Evolutionary conservation across 2,797 vertebrate genomes (phyloP).

Genomic region (Coreius guichenoti): DNA sequence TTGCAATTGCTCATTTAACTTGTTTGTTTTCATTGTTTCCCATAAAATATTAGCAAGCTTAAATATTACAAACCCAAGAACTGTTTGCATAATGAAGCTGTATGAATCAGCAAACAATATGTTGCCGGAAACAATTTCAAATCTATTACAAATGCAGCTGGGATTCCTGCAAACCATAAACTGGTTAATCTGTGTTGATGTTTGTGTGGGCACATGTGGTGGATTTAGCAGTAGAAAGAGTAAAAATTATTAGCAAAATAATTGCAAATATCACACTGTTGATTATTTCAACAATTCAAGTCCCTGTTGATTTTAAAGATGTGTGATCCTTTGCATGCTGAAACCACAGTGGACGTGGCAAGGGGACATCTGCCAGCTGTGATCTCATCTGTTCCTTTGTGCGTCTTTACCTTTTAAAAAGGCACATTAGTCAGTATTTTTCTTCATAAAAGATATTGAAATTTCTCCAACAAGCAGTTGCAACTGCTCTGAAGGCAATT

Average conservation of each 20-base stretch:
- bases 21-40: not conserved
- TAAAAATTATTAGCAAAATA: slow-evolving; percentile 3
- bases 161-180: slow-evolving; percentile 20
- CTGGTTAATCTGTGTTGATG: slow-evolving; percentile 31
- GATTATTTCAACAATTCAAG: slow-evolving; percentile 8
- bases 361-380: slow-evolving; percentile 50
- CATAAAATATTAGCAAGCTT: slow-evolving; percentile 36
- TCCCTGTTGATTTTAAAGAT: slow-evolving; percentile 26
- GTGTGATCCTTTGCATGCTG: slow-evolving; percentile 1
- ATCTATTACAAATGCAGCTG: slow-evolving; percentile 47
- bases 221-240: not conserved
- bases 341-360: slow-evolving; percentile 51
- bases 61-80: slow-evolving; percentile 46
- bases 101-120: slow-evolving; percentile 50
- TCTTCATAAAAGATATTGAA: not conserved
- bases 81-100: slow-evolving; percentile 47
- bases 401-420: slow-evolving; percentile 19
- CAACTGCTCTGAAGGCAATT: not conserved
- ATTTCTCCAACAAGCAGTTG: not conserved
- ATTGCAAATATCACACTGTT: slow-evolving; percentile 12
- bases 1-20: slow-evolving; percentile 9
- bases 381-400: slow-evolving; percentile 35
- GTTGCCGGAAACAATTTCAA: slow-evolving; percentile 56
- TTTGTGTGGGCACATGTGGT: slow-evolving; percentile 16
- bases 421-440: slow-evolving; percentile 26